These are phyloP conservation scores for Bombus confusus DNA, from an alignment of 1,140 invertebrate genomes.

Conservation along the genomic window DNA sequence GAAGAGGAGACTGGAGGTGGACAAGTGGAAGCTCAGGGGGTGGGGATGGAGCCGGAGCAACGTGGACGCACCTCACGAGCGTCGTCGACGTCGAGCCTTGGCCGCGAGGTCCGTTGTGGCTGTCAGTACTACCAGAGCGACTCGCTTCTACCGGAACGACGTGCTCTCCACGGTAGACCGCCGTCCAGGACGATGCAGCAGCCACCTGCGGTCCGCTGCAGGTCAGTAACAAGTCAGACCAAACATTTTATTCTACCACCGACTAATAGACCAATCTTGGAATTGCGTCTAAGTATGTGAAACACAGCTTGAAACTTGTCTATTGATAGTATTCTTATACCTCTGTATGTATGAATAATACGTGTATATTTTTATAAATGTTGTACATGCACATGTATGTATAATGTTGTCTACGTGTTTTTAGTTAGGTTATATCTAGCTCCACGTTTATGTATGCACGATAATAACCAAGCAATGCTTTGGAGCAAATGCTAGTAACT, in stretches of 20 bases:
- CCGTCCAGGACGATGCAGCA: conserved; percentile 70
- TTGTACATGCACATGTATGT: neutral
- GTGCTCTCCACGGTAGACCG: conserved; percentile 84
- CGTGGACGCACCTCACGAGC: conserved; percentile 81
- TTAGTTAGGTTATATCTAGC: neutral
- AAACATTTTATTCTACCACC: neutral
- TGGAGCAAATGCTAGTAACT: neutral
- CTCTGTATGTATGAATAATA: neutral
- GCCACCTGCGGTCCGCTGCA: conserved; percentile 64
- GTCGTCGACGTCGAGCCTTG: conserved; percentile 85
- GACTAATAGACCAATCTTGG: neutral
- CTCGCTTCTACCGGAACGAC: conserved; percentile 88
- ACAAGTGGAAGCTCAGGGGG: conserved; percentile 54
- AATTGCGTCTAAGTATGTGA: neutral
- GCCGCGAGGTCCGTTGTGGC: conserved; percentile 89
- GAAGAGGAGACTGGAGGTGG: conserved; percentile 57
- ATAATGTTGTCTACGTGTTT: neutral
- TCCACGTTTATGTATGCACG: neutral
- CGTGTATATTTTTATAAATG: neutral
- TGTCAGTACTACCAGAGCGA: conserved; percentile 92
- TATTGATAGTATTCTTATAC: neutral
- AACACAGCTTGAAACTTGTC: neutral
- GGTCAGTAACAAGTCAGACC: conserved; percentile 62
- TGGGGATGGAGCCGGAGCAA: conserved; percentile 76
- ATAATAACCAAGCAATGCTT: neutral